A percentile compares a stretch with the other conserved stretches of the same genome.
phyloP scores from a whole-genome alignment of 2,797 vertebrate species.

The Calcarius lapponicus region DNA sequence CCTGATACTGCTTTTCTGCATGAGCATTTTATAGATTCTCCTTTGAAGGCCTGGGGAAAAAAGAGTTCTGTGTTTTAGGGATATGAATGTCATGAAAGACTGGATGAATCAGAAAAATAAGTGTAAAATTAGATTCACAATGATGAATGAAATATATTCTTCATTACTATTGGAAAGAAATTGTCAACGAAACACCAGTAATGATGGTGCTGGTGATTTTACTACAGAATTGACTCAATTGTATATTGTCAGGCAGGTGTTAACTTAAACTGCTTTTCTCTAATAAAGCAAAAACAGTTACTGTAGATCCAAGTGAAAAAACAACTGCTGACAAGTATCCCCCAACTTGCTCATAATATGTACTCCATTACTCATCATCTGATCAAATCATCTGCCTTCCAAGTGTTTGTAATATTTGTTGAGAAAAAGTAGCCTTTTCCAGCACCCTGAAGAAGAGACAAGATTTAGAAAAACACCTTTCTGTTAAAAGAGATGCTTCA shows the following conservation, averaged over 20 bases:
- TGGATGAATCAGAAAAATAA: constrained; percentile 40
- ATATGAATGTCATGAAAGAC: constrained; percentile 33
- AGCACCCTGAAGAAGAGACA: not conserved
- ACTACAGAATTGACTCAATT: not conserved
- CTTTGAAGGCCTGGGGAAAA: not conserved
- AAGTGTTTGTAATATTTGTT: not conserved
- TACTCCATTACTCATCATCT: not conserved
- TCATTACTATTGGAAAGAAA: constrained; percentile 42
- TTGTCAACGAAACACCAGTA: not conserved
- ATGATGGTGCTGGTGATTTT: constrained; percentile 36
- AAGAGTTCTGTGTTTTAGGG: constrained; percentile 8
- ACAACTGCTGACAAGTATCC: not conserved
- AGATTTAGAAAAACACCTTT: not conserved
- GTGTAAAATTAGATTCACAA: not conserved
- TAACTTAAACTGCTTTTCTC: not conserved
- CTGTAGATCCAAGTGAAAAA: not conserved
- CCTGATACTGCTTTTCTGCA: not conserved
- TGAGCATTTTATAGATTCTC: not conserved
- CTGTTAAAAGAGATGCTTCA: not conserved
- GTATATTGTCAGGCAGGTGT: not conserved
- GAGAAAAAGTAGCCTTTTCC: not conserved
- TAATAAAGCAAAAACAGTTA: not conserved
- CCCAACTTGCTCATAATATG: not conserved
- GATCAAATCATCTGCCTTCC: not conserved
- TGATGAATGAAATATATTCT: not conserved